These are phyloP conservation scores for Caenorhabditis imperialis DNA, from an alignment of 2,888 invertebrate species.

Conservation along the genomic window DNA sequence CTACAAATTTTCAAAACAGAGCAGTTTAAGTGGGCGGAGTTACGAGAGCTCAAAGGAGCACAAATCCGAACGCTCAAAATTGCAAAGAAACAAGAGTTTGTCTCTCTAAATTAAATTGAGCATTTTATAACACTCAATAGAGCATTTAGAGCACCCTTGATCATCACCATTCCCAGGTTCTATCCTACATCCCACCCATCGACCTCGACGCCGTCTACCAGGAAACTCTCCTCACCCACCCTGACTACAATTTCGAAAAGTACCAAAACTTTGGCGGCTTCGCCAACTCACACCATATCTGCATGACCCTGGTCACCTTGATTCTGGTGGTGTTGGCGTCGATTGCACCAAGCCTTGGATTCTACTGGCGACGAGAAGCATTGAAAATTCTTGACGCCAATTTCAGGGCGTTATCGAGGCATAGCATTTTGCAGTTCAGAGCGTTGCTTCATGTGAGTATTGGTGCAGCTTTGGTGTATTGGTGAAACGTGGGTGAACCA, in stretches of 20 bases:
- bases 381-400: slow-evolving; percentile 23
- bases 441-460: too few relatives aligned
- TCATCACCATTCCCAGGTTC: slow-evolving; percentile 29
- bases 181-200: slow-evolving; percentile 41
- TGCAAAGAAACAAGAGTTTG: too few relatives aligned
- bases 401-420: too few relatives aligned
- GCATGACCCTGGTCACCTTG: slow-evolving; percentile 14
- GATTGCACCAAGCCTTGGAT: slow-evolving; percentile 8
- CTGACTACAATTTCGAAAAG: slow-evolving; percentile 32
- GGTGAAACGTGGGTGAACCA: slow-evolving; percentile 16
- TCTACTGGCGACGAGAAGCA: slow-evolving; percentile 24
- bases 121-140: too few relatives aligned
- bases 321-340: neutral
- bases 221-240: slow-evolving; percentile 28
- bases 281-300: slow-evolving; percentile 31
- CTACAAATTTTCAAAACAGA: too few relatives aligned
- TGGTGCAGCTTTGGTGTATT: slow-evolving; percentile 1
- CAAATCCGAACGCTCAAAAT: too few relatives aligned
- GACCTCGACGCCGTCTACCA: slow-evolving; percentile 24
- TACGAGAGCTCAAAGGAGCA: too few relatives aligned
- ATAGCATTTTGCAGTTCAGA: too few relatives aligned
- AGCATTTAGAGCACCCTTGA: too few relatives aligned
- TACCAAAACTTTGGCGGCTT: slow-evolving; percentile 45
- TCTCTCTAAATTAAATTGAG: too few relatives aligned
- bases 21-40: too few relatives aligned